Evolutionary conservation across 2,113 vertebrate genomes (phyloP), one percentile per base, ranked within the genome.

Genomic region (Mugil cephalus): DNA sequence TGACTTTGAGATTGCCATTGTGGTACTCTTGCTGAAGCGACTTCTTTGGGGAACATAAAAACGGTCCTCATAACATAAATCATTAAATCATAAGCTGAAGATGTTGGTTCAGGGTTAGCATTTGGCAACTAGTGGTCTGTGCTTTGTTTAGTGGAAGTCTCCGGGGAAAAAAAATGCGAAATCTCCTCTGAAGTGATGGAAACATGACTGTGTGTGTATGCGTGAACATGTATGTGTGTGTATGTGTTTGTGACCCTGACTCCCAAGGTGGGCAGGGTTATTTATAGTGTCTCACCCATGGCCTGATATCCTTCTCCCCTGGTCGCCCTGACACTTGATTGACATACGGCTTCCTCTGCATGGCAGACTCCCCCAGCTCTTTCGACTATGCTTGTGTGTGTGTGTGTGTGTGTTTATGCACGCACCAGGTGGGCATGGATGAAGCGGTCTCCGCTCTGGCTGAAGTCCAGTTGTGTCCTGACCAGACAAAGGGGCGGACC

Each of bases 281-380:
- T 92, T 90, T 87, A 80, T 92, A 90, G 83, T 46, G 67, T 59
- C 61, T 68, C 47, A 85, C 45, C 62, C 59, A 51, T 74, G 61
- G 46, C 83, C 86, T 77, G 82, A 83, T 83, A 68, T 66, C 63
- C 69, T 46, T 74, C 71, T 74, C 68, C 67, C 34, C 35, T 83
- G 75, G 61, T 62, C 46, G 69, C 59, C 43, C 51, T 88, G 91
- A 92, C 88, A 87, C 63, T 84, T 91, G 86, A 91, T 76, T 87
- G 91, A 92, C 83, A 64, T 38, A 7, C 68, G 66, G 48, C 52
- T 87, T 90, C 85, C 74, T 71, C 79, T 77, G 53, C 42, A 38
- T 83, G 83, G 83, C 92, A 90, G 80, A 79, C 63, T 72, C 79
- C 73, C 68, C 74, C 58, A 79, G 85, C 63, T 56, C 74, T 65